A percentile compares a stretch with the other conserved stretches of the same genome.
phyloP scores from a whole-genome alignment of 2,113 vertebrate species.

The Ifrita kowaldi region DNA sequence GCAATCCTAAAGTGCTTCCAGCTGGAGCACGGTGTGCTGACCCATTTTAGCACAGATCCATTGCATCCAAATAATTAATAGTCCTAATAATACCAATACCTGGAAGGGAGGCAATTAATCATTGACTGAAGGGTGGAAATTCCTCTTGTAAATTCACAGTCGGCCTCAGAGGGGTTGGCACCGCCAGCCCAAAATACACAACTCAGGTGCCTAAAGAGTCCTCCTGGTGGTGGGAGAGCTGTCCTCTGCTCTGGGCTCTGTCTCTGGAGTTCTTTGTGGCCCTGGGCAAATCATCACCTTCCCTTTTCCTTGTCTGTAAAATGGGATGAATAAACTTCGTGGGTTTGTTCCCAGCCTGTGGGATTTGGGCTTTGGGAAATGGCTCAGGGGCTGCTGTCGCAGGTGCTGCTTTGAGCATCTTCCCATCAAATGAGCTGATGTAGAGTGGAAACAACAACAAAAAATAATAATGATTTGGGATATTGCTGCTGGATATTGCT shows the following conservation, averaged over 20 bases:
- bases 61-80: neutral
- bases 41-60: neutral
- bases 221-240: neutral
- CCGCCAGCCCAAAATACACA: neutral
- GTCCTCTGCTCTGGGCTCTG: neutral
- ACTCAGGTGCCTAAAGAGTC: neutral
- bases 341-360: fast-evolving
- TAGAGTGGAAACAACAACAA: neutral
- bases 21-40: neutral
- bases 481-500: neutral
- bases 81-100: neutral
- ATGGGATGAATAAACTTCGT: neutral
- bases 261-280: neutral
- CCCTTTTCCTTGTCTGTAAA: neutral
- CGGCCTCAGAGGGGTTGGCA: neutral
- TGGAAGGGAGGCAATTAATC: neutral
- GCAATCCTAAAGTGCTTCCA: neutral
- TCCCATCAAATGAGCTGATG: neutral
- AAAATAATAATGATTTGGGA: neutral
- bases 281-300: neutral
- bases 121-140: neutral
- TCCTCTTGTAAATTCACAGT: neutral
- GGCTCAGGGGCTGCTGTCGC: neutral
- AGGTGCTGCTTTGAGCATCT: neutral
- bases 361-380: neutral